phyloP scores from a whole-genome alignment of 1,140 invertebrate genomes.

The Trachelipus rathkii region DNA sequence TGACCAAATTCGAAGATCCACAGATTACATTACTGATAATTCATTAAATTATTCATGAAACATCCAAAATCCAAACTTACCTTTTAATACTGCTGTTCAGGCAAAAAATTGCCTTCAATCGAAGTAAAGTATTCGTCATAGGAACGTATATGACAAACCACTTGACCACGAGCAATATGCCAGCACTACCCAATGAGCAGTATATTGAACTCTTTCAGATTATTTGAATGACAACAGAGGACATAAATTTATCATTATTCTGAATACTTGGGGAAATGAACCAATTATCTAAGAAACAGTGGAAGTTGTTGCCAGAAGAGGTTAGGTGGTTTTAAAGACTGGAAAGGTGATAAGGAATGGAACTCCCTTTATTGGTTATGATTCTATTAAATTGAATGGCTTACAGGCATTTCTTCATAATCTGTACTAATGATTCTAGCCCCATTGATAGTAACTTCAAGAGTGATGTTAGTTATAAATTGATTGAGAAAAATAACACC shows the following conservation, averaged over 20 bases:
- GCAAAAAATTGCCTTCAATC: too few relatives aligned
- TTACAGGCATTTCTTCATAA: constrained; percentile 54
- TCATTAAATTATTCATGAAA: too few relatives aligned
- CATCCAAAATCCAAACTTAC: too few relatives aligned
- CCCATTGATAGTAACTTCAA: constrained; percentile 17
- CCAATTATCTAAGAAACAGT: constrained; percentile 46
- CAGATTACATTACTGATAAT: too few relatives aligned
- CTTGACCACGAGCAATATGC: too few relatives aligned
- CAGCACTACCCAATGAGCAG: too few relatives aligned
- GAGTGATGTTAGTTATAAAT: constrained; percentile 18
- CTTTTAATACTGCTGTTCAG: too few relatives aligned
- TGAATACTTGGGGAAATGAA: background rate
- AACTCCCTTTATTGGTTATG: constrained; percentile 67
- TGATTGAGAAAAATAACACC: background rate
- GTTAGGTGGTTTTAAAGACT: constrained; percentile 68
- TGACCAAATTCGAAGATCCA: too few relatives aligned
- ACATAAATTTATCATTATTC: background rate
- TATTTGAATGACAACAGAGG: background rate
- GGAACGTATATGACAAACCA: too few relatives aligned
- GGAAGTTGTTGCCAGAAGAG: constrained; percentile 58
- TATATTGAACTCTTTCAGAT: too few relatives aligned
- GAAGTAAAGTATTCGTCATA: too few relatives aligned
- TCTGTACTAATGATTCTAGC: constrained; percentile 40
- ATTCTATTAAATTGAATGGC: constrained; percentile 65
- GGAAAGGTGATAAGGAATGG: constrained; percentile 63